Evolutionary conservation across 2,113 vertebrate species (phyloP).

Genomic region (Syrrhaptes paradoxus): DNA sequence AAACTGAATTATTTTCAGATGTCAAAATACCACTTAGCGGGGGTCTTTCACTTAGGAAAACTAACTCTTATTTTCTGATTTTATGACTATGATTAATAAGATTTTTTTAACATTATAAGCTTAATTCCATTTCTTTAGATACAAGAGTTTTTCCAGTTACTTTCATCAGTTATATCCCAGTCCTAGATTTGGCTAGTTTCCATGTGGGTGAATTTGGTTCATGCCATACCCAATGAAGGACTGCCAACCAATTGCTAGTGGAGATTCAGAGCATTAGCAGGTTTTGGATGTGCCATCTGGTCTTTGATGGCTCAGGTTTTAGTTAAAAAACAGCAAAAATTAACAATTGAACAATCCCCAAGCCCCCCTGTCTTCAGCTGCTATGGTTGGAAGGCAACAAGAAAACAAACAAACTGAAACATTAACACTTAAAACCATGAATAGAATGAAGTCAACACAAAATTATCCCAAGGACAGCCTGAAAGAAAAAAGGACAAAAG

Average conservation of each 20-base stretch:
- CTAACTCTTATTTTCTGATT: constrained; percentile 27
- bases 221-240: background rate
- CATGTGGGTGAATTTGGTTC: background rate
- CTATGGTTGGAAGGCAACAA: background rate
- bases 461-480: background rate
- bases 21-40: constrained; percentile 42
- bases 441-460: background rate
- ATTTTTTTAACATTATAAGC: background rate
- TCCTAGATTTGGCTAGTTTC: background rate
- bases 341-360: background rate
- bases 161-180: background rate
- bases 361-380: background rate
- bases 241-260: background rate
- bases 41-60: constrained; percentile 28
- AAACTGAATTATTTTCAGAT: constrained; percentile 52
- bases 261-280: background rate
- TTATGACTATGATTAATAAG: background rate
- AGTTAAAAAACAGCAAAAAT: background rate
- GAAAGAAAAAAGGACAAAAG: background rate
- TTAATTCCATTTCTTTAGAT: background rate
- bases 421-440: background rate
- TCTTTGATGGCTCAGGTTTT: background rate
- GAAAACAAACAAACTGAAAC: background rate
- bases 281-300: background rate
- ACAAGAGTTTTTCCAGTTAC: background rate